Base-by-base conservation (phyloP, 2,113 vertebrate species). In the Talpa occidentalis region DNA sequence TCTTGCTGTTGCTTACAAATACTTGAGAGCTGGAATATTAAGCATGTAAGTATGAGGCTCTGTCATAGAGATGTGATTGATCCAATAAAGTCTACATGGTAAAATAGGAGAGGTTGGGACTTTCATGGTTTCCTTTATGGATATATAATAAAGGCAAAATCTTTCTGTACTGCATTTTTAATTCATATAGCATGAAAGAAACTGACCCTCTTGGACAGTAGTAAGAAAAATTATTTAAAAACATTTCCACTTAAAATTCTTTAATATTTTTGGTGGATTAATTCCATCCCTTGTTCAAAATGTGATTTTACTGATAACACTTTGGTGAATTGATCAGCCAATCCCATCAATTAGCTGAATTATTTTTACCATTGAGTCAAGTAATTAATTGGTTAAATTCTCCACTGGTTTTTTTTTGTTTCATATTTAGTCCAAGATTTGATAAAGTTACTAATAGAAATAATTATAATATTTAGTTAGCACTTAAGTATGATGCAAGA, bases 371-470 rank as follows among this genome's bases (percentile, higher is more conserved):
- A 54, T 1, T 86, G 70, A 80, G 56, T 76, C 35, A 84, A 88
- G 35, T 5, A 74, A 62, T 26, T 28, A 10, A 22, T 62, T 84
- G 37, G 19, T 56, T 93, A 80, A 84, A 52, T 12, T 70, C n/a
- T 32, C 47, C 59, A 72, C 37, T 59, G 40, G 59, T 85, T 95
- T 56, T n/a, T 77, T 89, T 93, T 44, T 69, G 26, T 81, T 69
- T 90, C 19, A 35, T 89, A 60, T 90, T 62, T 59, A 85, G 49
- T 26, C 26, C 24, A 92, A 69, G 30, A 73, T 74, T 69, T 91
- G 69, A 88, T 59, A 73, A 64, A 74, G 42, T 91, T 64, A 54
- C 79, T 86, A 37, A 81, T 22, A 49, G 32, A 84, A 94, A 74
- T 67, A 77, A 59, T 62, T 19, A 52, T 3, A 40, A 42, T 89